Evolutionary conservation across 2,797 vertebrate species (phyloP).

Genomic region (Eulemur mongoz): DNA sequence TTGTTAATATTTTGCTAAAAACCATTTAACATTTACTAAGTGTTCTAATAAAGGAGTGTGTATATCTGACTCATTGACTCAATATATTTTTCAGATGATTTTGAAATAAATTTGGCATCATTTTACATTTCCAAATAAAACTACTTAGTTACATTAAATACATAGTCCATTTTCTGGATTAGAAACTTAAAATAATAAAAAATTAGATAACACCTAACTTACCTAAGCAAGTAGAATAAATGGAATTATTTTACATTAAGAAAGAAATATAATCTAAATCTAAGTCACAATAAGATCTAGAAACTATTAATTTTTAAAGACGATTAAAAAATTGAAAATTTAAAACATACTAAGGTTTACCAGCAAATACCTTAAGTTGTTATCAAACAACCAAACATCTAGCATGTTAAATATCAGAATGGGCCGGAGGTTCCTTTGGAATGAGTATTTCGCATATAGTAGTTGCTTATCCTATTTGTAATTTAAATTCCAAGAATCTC

Average conservation of each 20-base stretch:
- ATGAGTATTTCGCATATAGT: not conserved
- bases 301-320: not conserved
- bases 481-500: not conserved
- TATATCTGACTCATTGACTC: not conserved
- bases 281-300: not conserved
- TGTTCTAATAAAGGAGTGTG: not conserved
- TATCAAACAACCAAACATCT: not conserved
- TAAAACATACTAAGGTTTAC: not conserved
- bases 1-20: not conserved
- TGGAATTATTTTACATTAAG: not conserved
- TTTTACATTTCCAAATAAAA: not conserved
- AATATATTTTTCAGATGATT: not conserved
- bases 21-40: not conserved
- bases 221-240: not conserved
- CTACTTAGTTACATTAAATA: not conserved
- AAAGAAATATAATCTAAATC: not conserved
- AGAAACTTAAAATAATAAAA: not conserved
- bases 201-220: not conserved
- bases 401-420: not conserved
- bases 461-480: not conserved
- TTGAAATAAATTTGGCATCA: not conserved
- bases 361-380: not conserved
- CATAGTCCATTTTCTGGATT: not conserved
- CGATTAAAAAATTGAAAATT: not conserved
- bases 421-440: not conserved